Percentiles rank a stretch among this genome's conserved stretches.
phyloP scores from a whole-genome alignment of 2,888 invertebrate species.

The Himalopsyche kuldschensis region DNA sequence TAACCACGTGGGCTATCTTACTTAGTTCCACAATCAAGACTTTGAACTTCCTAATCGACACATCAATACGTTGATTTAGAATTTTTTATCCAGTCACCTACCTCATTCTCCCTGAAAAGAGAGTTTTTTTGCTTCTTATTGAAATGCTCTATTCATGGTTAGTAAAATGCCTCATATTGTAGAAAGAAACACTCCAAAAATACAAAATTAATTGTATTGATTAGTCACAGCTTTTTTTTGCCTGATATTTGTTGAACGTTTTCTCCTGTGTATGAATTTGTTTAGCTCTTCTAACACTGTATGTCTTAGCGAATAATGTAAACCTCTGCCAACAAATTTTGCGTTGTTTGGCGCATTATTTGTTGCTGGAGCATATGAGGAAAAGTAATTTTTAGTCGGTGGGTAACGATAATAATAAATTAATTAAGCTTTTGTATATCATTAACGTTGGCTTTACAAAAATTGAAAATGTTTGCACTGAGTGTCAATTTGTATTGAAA shows the following conservation, averaged over 20 bases:
- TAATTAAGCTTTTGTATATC: neutral
- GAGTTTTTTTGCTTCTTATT: too few relatives aligned
- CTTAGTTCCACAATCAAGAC: too few relatives aligned
- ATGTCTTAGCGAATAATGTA: neutral
- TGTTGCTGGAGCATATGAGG: neutral
- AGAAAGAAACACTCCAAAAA: too few relatives aligned
- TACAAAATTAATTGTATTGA: too few relatives aligned
- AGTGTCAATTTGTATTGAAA: slow-evolving; percentile 34
- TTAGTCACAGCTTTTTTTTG: too few relatives aligned
- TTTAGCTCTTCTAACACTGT: neutral
- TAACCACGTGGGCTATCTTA: too few relatives aligned
- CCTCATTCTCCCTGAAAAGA: too few relatives aligned
- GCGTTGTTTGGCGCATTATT: neutral
- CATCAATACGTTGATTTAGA: too few relatives aligned
- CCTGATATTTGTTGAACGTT: neutral
- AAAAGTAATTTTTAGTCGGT: neutral
- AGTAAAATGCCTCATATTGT: too few relatives aligned
- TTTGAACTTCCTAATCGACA: too few relatives aligned
- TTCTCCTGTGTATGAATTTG: neutral
- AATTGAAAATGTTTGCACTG: slow-evolving; percentile 30
- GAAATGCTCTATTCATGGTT: too few relatives aligned
- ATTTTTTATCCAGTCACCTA: too few relatives aligned
- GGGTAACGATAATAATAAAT: neutral
- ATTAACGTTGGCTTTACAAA: neutral
- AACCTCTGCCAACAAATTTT: neutral